These are phyloP conservation scores for Chionoecetes opilio DNA, from an alignment of 1,140 invertebrate species.

Conservation along the genomic window DNA sequence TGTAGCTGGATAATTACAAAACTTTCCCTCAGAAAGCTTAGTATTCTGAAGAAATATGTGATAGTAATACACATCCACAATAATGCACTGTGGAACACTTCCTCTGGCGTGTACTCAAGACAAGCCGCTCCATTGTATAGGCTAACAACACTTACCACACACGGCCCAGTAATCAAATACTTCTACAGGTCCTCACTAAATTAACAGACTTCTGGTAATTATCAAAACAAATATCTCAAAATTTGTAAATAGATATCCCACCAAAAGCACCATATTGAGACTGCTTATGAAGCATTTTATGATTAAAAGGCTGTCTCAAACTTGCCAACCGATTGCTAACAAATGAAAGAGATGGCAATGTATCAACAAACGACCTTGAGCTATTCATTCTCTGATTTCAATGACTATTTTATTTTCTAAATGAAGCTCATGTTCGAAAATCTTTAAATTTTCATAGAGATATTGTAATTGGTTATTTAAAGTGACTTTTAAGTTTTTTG, in stretches of 20 bases:
- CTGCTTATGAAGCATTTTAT: constrained; percentile 3
- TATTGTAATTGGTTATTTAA: too few species aligned
- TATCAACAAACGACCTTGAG: too few species aligned
- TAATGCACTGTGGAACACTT: neutral
- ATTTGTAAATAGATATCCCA: neutral
- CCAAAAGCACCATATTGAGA: neutral
- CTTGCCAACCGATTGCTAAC: neutral
- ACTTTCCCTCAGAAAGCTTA: neutral
- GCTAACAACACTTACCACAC: neutral
- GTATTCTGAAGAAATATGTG: neutral
- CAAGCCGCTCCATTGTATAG: neutral
- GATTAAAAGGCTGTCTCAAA: constrained; percentile 16
- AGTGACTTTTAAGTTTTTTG: too few species aligned
- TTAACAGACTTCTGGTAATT: neutral
- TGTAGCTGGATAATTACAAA: constrained; percentile 31
- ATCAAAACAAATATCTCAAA: neutral
- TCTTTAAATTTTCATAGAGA: too few species aligned
- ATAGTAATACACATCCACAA: neutral
- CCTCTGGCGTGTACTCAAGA: neutral
- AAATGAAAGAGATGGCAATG: too few species aligned
- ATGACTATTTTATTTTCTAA: neutral
- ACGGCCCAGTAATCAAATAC: neutral
- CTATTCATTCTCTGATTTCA: too few species aligned
- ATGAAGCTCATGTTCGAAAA: too few species aligned
- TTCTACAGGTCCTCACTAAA: neutral